Evolutionary conservation across 2,113 vertebrate genomes (phyloP), one percentile per base, ranked within the genome.

Genomic region (Forbesichthys papilliferus): DNA sequence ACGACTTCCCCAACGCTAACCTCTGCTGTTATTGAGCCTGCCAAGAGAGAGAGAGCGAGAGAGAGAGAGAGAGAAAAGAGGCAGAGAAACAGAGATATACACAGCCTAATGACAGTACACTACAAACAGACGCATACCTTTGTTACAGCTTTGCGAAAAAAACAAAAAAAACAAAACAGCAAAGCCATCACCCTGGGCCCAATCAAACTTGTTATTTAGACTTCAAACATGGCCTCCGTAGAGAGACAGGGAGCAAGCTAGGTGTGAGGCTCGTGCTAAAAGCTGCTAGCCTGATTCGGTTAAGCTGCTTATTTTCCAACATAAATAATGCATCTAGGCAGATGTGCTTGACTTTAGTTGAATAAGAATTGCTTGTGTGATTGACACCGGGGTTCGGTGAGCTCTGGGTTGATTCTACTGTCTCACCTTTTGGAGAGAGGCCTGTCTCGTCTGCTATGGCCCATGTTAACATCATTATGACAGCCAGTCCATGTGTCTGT

Each of bases 281-380:
- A 90, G 90, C 89, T 91, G 86, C 79, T 89, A 85, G 85, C 84
- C 84, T 55, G 86, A 86, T 86, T 86, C 78, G 69, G 91, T 90
- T 91, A 90, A 92, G 90, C 88, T 83, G 89, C 89, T 91, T 93
- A 91, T 91, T 90, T 27, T 90, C 85, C 77, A 79, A 88, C 87
- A 91, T 91, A 91, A 92, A 91, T 91, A 91, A 92, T 92, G 89
- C 88, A 92, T 90, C 84, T 86, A 83, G 89, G 85, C 90, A 89
- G 89, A 91, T 86, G 85, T 76, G 87, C 88, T 87, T 86, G 83
- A 91, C 92, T 92, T 89, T 84, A 69, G 84, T 81, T 87, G 87
- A 91, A 92, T 86, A 84, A 85, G 80, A 91, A 88, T 83, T 75
- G 61, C 74, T 56, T 0, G 81, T 69, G 5, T 92, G 90, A 91